Percentiles rank a stretch among this genome's conserved stretches.
Evolutionary conservation across 1,140 invertebrate species (phyloP).

Genomic region (Onthophagus taurus): DNA sequence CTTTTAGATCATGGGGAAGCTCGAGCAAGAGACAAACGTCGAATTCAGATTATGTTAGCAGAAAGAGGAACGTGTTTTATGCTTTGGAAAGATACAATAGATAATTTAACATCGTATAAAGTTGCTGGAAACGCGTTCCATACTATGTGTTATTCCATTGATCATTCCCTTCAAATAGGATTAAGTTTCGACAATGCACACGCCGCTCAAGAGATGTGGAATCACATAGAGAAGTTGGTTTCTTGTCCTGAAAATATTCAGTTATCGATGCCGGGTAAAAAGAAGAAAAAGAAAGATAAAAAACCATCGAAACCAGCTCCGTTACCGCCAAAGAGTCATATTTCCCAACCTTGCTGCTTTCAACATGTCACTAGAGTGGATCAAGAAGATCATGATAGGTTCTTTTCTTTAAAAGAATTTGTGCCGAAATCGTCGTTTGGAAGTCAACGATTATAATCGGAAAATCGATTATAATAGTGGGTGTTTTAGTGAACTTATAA

Average conservation of each 20-base stretch:
- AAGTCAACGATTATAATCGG: conserved; percentile 5
- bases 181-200: conserved; percentile 69
- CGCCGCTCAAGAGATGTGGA: conserved; percentile 61
- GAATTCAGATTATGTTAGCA: conserved; percentile 66
- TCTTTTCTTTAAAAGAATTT: conserved; percentile 55
- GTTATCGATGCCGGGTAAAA: conserved; percentile 43
- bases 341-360: conserved; percentile 79
- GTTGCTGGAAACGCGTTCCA: conserved; percentile 63
- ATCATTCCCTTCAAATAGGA: conserved; percentile 52
- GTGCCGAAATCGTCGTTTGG: conserved; percentile 18
- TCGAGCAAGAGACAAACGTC: conserved; percentile 56
- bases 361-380: conserved; percentile 77
- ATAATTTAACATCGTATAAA: conserved; percentile 56
- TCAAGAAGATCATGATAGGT: conserved; percentile 52
- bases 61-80: conserved; percentile 78
- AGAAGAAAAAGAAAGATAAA: conserved; percentile 50
- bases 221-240: conserved; percentile 58
- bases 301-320: conserved; percentile 42
- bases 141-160: conserved; percentile 70
- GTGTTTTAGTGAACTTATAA: no score
- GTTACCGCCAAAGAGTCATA: conserved; percentile 69
- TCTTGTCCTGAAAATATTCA: conserved; percentile 73
- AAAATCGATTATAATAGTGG: conserved; percentile 11
- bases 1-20: conserved; percentile 69
- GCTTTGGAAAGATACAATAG: conserved; percentile 78